Base-by-base conservation (phyloP, 2,888 invertebrate species). In the Criorhina ranunculi region DNA sequence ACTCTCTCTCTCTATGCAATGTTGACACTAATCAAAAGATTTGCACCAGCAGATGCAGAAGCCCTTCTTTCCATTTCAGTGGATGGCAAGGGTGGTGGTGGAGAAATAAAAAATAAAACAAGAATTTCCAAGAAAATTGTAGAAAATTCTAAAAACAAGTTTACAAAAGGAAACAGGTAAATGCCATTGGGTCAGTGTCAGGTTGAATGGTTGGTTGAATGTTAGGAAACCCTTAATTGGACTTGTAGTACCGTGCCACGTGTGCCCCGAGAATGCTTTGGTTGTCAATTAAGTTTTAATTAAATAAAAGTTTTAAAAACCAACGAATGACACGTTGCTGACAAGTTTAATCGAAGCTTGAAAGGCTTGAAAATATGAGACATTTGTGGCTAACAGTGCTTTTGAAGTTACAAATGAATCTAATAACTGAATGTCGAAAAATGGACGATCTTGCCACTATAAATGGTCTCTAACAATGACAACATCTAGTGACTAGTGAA, bases 141-240 rank as follows among this genome's bases (percentile, higher is more conserved):
- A 40, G n/a, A 5, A 29, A 42, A 55, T 5, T 6, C 12, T 15
- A 12, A 24, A 42, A 15, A 37, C 12, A 37, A 19, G n/a, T n/a
- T n/a, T n/a, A n/a, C 17, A 9, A 17, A 19, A 55, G n/a, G 29
- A 44, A 24, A 42, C 24, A 12, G 11, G 44, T 44, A 72, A 62
- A 73, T 73, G 72, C 62, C 62, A 73, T n/a, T 44, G 51, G 62
- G 60, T 73, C 59, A 73, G 60, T 42, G 60, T 4, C 17, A 17
- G 31, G 62, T 2, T 15, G 17, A 29, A 9, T 31, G 44, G 31
- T n/a, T 6, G 29, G 2, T 12, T 53, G 31, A 29, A 53, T 53
- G 3, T 11, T 12, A 29, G 31, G n/a, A 53, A 31, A 29, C 33
- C 44, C 17, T 7, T 33, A 46, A 62, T 19, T 33, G 62, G 17